A percentile compares a stretch with the other conserved stretches of the same genome.
phyloP scores from a whole-genome alignment of 2,797 vertebrate genomes.

The Muscicapa comitata region DNA sequence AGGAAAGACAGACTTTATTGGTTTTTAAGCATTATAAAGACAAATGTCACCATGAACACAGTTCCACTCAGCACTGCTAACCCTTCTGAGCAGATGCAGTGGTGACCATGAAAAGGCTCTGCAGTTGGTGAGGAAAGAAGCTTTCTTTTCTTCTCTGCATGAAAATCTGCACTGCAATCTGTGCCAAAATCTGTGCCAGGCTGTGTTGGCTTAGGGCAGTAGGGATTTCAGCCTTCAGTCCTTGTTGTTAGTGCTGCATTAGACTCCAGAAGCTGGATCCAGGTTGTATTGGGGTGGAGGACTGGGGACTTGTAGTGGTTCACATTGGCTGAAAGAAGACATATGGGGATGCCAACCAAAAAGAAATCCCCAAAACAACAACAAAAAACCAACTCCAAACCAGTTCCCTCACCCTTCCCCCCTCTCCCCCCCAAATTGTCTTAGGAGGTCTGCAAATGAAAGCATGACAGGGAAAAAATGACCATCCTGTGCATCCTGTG shows the following conservation, averaged over 20 bases:
- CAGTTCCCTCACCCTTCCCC: too few species aligned
- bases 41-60: not conserved
- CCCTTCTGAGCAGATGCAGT: not conserved
- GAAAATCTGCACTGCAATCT: not conserved
- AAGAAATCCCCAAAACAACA: not conserved
- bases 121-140: not conserved
- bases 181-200: not conserved
- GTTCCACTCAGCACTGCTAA: not conserved
- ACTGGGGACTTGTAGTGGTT: not conserved
- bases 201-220: not conserved
- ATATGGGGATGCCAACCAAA: not conserved
- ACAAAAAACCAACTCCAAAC: not conserved
- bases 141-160: not conserved
- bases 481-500: not conserved
- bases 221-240: not conserved
- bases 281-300: not conserved
- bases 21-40: not conserved
- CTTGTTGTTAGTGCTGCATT: not conserved
- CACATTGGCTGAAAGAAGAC: not conserved
- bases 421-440: accelerated
- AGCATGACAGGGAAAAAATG: not conserved
- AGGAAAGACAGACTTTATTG: not conserved
- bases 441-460: not conserved
- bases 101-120: not conserved
- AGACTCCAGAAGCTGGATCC: not conserved